Evolutionary conservation across 2,888 invertebrate genomes (phyloP).

Genomic region (Alcis repandata): DNA sequence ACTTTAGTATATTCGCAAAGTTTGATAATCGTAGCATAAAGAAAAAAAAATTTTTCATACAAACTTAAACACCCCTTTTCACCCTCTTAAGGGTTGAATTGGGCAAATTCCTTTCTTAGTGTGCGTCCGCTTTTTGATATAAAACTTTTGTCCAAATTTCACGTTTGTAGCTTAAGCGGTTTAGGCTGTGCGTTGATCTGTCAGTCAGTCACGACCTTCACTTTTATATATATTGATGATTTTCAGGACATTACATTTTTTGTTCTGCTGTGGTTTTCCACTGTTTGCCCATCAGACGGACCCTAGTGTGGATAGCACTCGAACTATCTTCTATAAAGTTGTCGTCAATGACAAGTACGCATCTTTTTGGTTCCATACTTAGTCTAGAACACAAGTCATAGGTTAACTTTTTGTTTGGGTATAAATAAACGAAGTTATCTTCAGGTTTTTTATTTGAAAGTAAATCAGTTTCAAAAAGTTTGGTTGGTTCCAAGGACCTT

Average conservation of each 20-base stretch:
- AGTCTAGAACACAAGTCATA: neutral
- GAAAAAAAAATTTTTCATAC: too few species aligned
- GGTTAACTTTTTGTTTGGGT: neutral
- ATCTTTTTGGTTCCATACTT: constrained; percentile 6
- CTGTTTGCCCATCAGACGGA: neutral
- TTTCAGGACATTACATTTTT: neutral
- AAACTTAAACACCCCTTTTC: too few species aligned
- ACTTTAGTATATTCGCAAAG: too few species aligned
- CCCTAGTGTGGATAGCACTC: constrained; percentile 4
- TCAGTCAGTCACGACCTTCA: neutral
- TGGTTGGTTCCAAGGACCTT: too few species aligned
- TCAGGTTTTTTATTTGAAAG: neutral
- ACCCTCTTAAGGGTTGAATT: too few species aligned
- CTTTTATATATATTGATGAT: neutral
- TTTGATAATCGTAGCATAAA: too few species aligned
- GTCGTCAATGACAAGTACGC: constrained; percentile 5
- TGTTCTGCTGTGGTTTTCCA: neutral
- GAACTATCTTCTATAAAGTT: constrained; percentile 14
- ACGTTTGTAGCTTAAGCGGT: too few species aligned
- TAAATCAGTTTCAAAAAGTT: too few species aligned
- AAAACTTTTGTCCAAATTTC: too few species aligned
- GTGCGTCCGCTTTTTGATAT: too few species aligned
- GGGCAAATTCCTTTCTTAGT: too few species aligned
- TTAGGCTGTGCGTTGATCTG: too few species aligned
- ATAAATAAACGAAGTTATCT: neutral